A percentile compares a stretch with the other conserved stretches of the same genome.
Conservation (phyloP, 2,797 vertebrate genomes). For the Danio choprae region DNA sequence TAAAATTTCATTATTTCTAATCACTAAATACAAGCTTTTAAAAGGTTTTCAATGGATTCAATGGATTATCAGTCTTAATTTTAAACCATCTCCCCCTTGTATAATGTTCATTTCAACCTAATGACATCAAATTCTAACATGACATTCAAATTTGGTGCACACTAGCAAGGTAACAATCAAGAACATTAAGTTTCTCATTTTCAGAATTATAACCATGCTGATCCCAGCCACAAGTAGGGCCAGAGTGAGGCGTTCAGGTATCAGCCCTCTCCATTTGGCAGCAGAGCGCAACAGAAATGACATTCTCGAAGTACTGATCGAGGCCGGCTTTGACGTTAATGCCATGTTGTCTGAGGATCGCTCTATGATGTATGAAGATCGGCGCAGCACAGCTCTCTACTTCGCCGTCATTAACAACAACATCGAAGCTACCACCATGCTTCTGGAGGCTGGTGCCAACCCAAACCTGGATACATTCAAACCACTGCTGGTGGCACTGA, state of each 20-base stretch:
- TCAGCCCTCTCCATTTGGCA: slow-evolving; percentile 93
- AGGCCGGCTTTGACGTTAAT: slow-evolving; percentile 89
- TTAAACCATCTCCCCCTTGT: not conserved
- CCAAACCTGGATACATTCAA: slow-evolving; percentile 89
- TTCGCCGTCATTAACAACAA: slow-evolving; percentile 91
- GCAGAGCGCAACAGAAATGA: slow-evolving; percentile 87
- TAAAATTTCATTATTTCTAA: slow-evolving; percentile 1
- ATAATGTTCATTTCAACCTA: slow-evolving; percentile 4
- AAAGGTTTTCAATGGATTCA: not conserved
- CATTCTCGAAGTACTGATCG: slow-evolving; percentile 84
- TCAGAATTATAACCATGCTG: slow-evolving; percentile 89
- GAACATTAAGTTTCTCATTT: slow-evolving; percentile 10
- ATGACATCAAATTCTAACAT: slow-evolving; percentile 14
- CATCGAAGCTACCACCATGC: slow-evolving; percentile 76
- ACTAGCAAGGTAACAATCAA: not conserved
- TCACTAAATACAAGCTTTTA: not conserved
- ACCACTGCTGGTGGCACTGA: slow-evolving; percentile 89
- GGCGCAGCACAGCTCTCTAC: slow-evolving; percentile 87
- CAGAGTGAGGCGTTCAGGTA: slow-evolving; percentile 84
- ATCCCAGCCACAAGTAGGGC: slow-evolving; percentile 87
- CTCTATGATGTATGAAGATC: slow-evolving; percentile 87
- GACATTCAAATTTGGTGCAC: not conserved
- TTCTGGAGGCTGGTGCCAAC: slow-evolving; percentile 86
- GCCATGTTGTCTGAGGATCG: slow-evolving; percentile 82
- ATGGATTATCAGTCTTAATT: not conserved